These are phyloP conservation scores for Chrysotoxum bicinctum DNA, from an alignment of 2,888 invertebrate species.

Conservation along the genomic window DNA sequence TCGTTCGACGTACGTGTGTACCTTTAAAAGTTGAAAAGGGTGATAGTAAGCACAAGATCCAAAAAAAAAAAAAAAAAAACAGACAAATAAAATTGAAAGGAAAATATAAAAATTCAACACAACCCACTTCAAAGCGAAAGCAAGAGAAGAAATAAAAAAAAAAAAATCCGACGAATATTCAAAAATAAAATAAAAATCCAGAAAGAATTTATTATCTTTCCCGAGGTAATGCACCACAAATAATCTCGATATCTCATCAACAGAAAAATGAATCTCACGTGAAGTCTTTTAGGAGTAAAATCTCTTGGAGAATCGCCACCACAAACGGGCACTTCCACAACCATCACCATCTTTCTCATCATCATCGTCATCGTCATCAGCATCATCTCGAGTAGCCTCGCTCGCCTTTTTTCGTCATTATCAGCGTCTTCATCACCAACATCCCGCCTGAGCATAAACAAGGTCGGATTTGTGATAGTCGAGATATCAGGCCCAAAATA, in stretches of 20 bases:
- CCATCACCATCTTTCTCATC: constrained; percentile 39
- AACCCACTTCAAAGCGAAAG: constrained; percentile 41
- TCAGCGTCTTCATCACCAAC: constrained; percentile 7
- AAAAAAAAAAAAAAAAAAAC: neutral
- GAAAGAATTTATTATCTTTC: constrained; percentile 69
- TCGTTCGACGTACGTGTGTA: constrained; percentile 17
- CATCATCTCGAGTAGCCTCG: constrained; percentile 3
- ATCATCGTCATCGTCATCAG: constrained; percentile 25
- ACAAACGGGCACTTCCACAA: constrained; percentile 25
- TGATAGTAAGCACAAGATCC: constrained; percentile 20
- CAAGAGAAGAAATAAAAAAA: neutral
- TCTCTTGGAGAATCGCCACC: constrained; percentile 52
- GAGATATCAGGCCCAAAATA: neutral
- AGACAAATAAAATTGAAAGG: constrained; percentile 11
- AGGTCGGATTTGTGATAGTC: neutral
- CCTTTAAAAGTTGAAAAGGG: constrained; percentile 52
- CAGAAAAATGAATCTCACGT: constrained; percentile 72
- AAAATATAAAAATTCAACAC: constrained; percentile 41
- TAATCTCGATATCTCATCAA: constrained; percentile 72
- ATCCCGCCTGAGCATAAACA: neutral
- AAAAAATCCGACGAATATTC: constrained; percentile 40
- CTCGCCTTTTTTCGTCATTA: constrained; percentile 20
- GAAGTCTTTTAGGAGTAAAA: constrained; percentile 69
- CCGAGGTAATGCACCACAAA: constrained; percentile 71
- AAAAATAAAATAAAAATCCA: constrained; percentile 34